Conservation (phyloP, 1,140 invertebrate genomes). For the Pachyrhynchus sulphureomaculatus region DNA sequence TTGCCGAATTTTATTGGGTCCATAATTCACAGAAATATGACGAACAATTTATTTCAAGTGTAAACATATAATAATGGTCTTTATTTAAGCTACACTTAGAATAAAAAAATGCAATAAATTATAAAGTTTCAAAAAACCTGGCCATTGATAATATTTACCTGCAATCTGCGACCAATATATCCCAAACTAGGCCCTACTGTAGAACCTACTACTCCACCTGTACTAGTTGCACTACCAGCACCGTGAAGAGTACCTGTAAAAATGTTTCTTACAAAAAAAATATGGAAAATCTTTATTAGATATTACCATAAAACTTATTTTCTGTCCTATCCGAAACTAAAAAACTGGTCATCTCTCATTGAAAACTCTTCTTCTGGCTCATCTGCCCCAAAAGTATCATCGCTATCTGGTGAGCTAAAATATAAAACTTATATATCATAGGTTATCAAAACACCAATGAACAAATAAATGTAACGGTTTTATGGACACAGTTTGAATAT, state of each 20-base stretch:
- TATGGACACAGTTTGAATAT: too few relatives aligned
- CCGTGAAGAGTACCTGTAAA: constrained; percentile 47
- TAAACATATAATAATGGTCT: too few relatives aligned
- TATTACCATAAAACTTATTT: constrained; percentile 80
- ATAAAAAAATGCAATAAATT: too few relatives aligned
- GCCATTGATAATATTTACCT: constrained; percentile 49
- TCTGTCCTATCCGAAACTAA: constrained; percentile 81
- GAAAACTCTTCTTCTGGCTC: constrained; percentile 74
- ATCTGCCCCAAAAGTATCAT: constrained; percentile 77
- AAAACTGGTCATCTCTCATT: constrained; percentile 78
- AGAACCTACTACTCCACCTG: constrained; percentile 51
- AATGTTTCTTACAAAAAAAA: background rate
- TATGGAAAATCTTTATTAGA: background rate
- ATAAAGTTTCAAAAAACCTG: too few relatives aligned
- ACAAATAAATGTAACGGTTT: too few relatives aligned
- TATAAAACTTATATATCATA: constrained; percentile 1
- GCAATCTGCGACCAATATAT: constrained; percentile 57
- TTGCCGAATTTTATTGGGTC: too few relatives aligned
- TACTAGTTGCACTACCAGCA: constrained; percentile 54
- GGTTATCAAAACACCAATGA: too few relatives aligned
- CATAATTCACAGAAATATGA: too few relatives aligned
- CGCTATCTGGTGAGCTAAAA: constrained; percentile 77
- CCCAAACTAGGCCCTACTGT: constrained; percentile 58
- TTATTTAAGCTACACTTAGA: too few relatives aligned
- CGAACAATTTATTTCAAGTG: too few relatives aligned